phyloP scores from a whole-genome alignment of 2,113 vertebrate species.

The Hydropotes inermis region DNA sequence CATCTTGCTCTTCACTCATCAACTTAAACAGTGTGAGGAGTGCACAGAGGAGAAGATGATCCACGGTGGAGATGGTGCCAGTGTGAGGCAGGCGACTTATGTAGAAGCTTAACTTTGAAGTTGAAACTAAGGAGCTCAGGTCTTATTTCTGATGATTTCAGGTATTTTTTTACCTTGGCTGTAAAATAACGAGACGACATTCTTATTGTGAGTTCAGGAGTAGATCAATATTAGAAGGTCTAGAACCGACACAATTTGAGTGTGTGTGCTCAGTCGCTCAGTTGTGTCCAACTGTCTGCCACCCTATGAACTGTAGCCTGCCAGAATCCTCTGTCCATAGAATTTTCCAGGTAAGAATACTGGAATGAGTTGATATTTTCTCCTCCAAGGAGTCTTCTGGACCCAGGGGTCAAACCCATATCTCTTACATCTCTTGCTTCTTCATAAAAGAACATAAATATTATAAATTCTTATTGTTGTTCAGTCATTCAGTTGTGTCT shows the following conservation, averaged over 20 bases:
- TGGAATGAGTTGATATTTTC: background rate
- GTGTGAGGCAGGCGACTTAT: fast-evolving
- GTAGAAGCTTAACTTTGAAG: background rate
- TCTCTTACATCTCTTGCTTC: background rate
- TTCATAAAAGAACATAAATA: background rate
- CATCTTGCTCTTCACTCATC: slow-evolving; percentile 11
- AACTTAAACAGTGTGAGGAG: background rate
- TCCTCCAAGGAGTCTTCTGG: background rate
- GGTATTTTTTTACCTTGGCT: background rate
- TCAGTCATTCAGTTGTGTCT: background rate
- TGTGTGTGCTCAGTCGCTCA: background rate
- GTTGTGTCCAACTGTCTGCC: background rate
- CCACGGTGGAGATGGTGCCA: background rate
- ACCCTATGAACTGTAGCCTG: background rate
- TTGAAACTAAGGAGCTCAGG: background rate
- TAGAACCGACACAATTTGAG: background rate
- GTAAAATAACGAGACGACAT: background rate
- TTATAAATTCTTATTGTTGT: background rate
- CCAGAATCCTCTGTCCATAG: background rate
- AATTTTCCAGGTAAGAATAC: background rate
- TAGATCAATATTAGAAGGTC: background rate
- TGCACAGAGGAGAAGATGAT: no score
- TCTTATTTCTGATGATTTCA: background rate
- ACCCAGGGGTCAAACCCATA: background rate
- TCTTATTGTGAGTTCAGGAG: background rate